phyloP scores from a whole-genome alignment of 2,888 invertebrate genomes.

The Ganaspis brasiliensis region DNA sequence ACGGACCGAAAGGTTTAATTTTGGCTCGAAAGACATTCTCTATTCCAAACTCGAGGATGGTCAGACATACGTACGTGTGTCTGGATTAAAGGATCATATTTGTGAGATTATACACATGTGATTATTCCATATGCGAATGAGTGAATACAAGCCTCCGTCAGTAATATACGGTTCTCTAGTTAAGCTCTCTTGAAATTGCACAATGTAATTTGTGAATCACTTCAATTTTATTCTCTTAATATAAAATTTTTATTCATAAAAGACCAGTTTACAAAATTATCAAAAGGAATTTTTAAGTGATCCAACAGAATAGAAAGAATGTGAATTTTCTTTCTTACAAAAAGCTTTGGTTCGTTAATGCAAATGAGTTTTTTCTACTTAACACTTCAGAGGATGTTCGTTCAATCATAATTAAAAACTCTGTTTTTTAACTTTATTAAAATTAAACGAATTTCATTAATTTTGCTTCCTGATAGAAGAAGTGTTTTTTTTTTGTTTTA shows the following conservation, averaged over 20 bases:
- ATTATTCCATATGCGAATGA: constrained; percentile 28
- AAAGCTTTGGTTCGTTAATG: background rate
- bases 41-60: background rate
- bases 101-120: constrained; percentile 32
- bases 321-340: background rate
- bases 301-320: background rate
- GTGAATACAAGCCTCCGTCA: constrained; percentile 14
- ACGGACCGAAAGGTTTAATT: constrained; percentile 32
- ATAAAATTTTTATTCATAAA: constrained; percentile 14
- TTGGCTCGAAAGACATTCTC: constrained; percentile 7
- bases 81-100: constrained; percentile 33
- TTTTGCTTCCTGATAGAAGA: too few species aligned
- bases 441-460: too few species aligned
- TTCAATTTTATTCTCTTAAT: background rate
- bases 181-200: constrained; percentile 30
- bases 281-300: background rate
- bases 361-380: constrained; percentile 12
- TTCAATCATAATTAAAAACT: background rate
- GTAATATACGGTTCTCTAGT: constrained; percentile 21
- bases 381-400: background rate
- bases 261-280: background rate
- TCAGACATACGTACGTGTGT: background rate
- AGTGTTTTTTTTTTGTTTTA: too few species aligned
- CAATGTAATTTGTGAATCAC: constrained; percentile 20
- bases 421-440: background rate